A percentile compares a stretch with the other conserved stretches of the same genome.
phyloP scores from a whole-genome alignment of 1,140 invertebrate genomes.

The Littorina saxatilis region DNA sequence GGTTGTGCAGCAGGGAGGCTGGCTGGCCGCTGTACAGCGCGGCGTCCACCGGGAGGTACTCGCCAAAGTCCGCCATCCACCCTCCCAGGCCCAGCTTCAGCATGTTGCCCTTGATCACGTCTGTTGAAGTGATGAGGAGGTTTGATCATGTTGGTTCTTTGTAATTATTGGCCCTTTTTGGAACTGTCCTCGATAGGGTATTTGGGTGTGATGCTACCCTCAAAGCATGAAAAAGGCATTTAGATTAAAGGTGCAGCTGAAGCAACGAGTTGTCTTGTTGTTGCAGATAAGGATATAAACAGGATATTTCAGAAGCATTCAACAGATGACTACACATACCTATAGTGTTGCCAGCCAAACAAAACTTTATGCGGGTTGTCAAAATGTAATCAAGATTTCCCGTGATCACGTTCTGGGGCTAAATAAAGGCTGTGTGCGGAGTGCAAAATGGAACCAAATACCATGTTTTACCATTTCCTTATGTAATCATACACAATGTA shows the following conservation, averaged over 20 bases:
- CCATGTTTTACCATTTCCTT: too few relatives aligned
- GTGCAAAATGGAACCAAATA: too few relatives aligned
- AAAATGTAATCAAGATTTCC: too few relatives aligned
- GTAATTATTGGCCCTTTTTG: not conserved
- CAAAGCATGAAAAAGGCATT: not conserved
- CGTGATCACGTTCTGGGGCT: too few relatives aligned
- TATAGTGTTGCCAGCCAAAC: too few relatives aligned
- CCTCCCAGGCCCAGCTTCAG: constrained; percentile 73
- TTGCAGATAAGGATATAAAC: too few relatives aligned
- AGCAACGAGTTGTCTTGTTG: too few relatives aligned
- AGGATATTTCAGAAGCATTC: too few relatives aligned
- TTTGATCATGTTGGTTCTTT: not conserved
- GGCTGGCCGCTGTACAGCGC: constrained; percentile 49
- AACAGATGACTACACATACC: too few relatives aligned
- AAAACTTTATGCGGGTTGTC: too few relatives aligned
- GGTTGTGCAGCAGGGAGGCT: constrained; percentile 59
- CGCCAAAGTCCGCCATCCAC: constrained; percentile 77
- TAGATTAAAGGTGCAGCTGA: not conserved
- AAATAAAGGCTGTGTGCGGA: too few relatives aligned
- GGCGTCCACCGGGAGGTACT: constrained; percentile 72
- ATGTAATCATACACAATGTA: too few relatives aligned
- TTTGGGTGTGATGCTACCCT: not conserved
- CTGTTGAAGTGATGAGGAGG: constrained; percentile 32
- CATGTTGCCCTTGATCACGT: constrained; percentile 71
- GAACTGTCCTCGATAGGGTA: not conserved